Percentiles rank a stretch among this genome's conserved stretches.
These are phyloP conservation scores for Penaeus chinensis DNA, from an alignment of 1,140 invertebrate species.

Conservation along the genomic window DNA sequence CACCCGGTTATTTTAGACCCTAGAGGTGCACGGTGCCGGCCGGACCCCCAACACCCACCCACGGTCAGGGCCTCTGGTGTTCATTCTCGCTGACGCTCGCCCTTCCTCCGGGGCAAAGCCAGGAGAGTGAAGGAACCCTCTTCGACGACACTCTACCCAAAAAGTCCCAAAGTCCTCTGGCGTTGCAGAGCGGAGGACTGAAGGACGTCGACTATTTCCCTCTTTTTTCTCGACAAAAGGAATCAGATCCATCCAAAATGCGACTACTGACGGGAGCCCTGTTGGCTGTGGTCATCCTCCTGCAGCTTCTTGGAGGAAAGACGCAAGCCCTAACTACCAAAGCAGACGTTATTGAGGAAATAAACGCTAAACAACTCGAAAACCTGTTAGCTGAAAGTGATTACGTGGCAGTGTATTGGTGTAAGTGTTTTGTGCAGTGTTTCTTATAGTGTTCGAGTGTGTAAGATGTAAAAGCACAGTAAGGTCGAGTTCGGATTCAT, in stretches of 20 bases:
- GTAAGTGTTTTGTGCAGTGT: constrained; percentile 77
- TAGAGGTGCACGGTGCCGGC: constrained; percentile 42
- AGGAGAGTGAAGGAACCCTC: neutral
- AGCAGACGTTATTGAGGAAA: constrained; percentile 80
- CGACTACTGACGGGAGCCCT: constrained; percentile 11
- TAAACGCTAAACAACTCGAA: constrained; percentile 90
- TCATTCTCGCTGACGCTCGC: neutral
- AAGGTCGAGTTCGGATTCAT: too few relatives aligned
- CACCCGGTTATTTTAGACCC: constrained; percentile 54
- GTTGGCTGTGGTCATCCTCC: constrained; percentile 19
- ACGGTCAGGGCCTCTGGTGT: constrained; percentile 12
- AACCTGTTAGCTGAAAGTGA: constrained; percentile 88
- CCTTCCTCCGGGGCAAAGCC: constrained; percentile 26
- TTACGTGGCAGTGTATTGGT: constrained; percentile 94
- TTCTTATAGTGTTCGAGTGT: neutral
- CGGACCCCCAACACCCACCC: constrained; percentile 36
- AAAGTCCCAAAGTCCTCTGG: neutral
- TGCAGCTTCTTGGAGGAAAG: constrained; percentile 5
- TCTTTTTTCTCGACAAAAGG: neutral
- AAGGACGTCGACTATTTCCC: neutral
- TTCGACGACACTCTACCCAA: neutral
- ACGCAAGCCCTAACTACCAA: constrained; percentile 26
- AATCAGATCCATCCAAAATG: constrained; percentile 9
- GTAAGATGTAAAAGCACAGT: too few relatives aligned
- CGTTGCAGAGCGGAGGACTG: constrained; percentile 7